Conservation (phyloP, 2,888 invertebrate genomes). For the Protonemura montana region DNA sequence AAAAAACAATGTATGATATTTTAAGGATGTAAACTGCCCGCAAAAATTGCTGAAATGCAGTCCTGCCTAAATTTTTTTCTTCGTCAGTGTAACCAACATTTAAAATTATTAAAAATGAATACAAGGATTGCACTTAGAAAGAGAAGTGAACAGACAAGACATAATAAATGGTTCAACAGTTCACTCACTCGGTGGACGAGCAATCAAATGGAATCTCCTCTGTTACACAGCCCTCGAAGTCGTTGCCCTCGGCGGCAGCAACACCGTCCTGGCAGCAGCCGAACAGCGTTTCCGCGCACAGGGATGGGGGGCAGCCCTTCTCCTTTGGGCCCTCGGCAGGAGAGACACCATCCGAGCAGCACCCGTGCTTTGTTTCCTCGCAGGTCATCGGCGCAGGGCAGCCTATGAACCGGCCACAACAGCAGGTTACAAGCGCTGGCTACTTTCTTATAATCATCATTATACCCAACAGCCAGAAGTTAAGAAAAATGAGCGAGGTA, state of each 20-base stretch:
- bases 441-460: too few relatives aligned
- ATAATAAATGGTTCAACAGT: background rate
- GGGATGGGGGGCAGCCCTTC: constrained; percentile 78
- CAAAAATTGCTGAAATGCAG: too few relatives aligned
- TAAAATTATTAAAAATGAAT: too few relatives aligned
- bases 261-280: constrained; percentile 87
- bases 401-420: constrained; percentile 58
- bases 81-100: too few relatives aligned
- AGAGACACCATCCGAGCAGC: constrained; percentile 84
- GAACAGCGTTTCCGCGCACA: constrained; percentile 80
- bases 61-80: too few relatives aligned
- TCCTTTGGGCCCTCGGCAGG: constrained; percentile 74
- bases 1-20: too few relatives aligned
- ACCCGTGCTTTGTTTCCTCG: constrained; percentile 76
- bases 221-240: constrained; percentile 77
- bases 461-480: too few relatives aligned
- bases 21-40: too few relatives aligned
- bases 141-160: too few relatives aligned
- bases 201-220: constrained; percentile 61
- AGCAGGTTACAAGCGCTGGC: too few relatives aligned
- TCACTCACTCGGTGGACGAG: constrained; percentile 54
- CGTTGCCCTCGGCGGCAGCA: constrained; percentile 80
- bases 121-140: too few relatives aligned
- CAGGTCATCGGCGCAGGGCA: constrained; percentile 79
- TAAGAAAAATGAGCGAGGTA: too few relatives aligned